Conservation (phyloP, 1,140 invertebrate species). For the Drosophila seguyi region DNA sequence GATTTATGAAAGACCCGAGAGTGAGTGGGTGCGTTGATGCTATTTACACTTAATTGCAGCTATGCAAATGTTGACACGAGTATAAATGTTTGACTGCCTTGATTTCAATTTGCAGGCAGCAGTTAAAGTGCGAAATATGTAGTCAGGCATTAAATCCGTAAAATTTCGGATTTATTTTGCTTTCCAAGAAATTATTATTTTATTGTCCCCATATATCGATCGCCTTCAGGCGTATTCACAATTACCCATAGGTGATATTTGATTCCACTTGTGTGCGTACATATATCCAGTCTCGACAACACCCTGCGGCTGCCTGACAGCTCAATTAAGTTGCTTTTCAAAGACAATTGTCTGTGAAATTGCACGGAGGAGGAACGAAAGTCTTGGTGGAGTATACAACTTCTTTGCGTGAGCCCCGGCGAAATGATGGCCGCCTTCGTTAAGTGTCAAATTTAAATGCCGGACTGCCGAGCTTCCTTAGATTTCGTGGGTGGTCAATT, state of each 20-base stretch:
- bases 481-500: conserved; percentile 34
- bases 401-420: conserved; percentile 27
- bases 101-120: conserved; percentile 21
- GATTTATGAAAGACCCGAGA: conserved; percentile 30
- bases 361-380: conserved; percentile 1
- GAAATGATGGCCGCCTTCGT: conserved; percentile 35
- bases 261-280: conserved; percentile 5
- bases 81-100: conserved; percentile 5
- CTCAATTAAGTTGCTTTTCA: conserved; percentile 41
- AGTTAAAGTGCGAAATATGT: background rate
- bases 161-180: background rate
- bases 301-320: conserved; percentile 24
- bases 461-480: conserved; percentile 8
- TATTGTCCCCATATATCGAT: conserved; percentile 13
- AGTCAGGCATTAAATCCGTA: background rate
- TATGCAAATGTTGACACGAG: conserved; percentile 6
- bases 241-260: conserved; percentile 31
- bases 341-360: conserved; percentile 38
- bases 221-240: conserved; percentile 3
- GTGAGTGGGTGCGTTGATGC: conserved; percentile 10
- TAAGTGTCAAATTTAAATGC: conserved; percentile 61
- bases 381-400: conserved; percentile 13
- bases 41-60: conserved; percentile 38
- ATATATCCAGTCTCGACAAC: conserved; percentile 1
- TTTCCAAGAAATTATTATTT: conserved; percentile 5